phyloP scores from a whole-genome alignment of 1,140 invertebrate genomes.

The Bathynomus jamesi region DNA sequence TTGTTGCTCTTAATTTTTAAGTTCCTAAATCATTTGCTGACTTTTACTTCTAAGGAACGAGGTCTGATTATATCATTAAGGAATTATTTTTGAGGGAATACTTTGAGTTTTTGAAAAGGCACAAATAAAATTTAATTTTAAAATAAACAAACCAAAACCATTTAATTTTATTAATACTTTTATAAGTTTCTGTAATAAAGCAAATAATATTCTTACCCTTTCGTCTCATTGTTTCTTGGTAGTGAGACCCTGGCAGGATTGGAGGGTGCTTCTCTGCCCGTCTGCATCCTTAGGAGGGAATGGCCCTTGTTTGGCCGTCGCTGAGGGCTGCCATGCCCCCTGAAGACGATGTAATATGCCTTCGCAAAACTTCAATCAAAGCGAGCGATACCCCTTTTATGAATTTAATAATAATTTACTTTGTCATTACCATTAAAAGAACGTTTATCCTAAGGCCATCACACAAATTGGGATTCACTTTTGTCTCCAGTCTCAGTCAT shows the following conservation, averaged over 20 bases:
- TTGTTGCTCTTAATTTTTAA: too few relatives aligned
- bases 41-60: too few relatives aligned
- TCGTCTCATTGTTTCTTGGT: not conserved
- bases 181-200: not conserved
- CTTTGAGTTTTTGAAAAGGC: too few relatives aligned
- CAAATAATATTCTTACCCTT: not conserved
- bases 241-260: not conserved
- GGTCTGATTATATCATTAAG: too few relatives aligned
- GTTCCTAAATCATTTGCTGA: too few relatives aligned
- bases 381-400: not conserved
- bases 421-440: not conserved
- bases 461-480: not conserved
- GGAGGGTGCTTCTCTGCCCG: not conserved
- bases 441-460: not conserved
- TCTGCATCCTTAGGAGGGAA: not conserved
- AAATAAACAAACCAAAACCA: too few relatives aligned
- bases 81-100: too few relatives aligned
- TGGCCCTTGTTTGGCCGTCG: not conserved
- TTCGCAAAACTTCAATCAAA: not conserved
- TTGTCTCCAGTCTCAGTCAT: too few relatives aligned
- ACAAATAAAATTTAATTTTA: too few relatives aligned
- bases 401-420: not conserved
- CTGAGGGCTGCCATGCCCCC: not conserved
- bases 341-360: not conserved
- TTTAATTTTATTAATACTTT: too few relatives aligned